Conservation (phyloP, 2,797 vertebrate species). For the Phataginus tetradactyla region DNA sequence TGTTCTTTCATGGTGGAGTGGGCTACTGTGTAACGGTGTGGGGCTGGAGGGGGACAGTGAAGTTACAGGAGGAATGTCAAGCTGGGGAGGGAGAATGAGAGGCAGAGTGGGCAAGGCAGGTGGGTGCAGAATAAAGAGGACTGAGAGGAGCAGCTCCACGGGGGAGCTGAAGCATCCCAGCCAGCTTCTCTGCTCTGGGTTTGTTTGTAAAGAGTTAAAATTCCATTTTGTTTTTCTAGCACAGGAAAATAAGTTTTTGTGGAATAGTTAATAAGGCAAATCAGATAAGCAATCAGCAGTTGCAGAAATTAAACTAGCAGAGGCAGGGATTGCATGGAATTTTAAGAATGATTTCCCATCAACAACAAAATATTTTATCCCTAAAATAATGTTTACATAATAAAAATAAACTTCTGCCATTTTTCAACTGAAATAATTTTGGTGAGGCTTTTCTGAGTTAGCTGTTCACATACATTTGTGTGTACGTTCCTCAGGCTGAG, state of each 20-base stretch:
- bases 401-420: slow-evolving; percentile 38
- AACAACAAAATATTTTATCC: neutral
- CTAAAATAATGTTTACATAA: slow-evolving; percentile 44
- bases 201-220: neutral
- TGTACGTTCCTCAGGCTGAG: neutral
- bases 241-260: neutral
- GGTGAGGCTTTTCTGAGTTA: neutral
- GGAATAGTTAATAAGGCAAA: neutral
- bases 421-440: slow-evolving; percentile 28
- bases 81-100: neutral
- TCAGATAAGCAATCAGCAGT: slow-evolving; percentile 18
- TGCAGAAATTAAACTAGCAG: slow-evolving; percentile 12
- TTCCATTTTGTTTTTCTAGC: neutral
- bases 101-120: neutral
- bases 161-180: too few relatives aligned
- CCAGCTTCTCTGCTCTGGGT: neutral
- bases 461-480: neutral
- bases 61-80: too few relatives aligned
- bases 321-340: neutral
- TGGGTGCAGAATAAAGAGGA: too few relatives aligned
- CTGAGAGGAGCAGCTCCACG: too few relatives aligned
- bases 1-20: neutral
- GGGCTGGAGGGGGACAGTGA: too few relatives aligned
- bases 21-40: neutral
- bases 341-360: slow-evolving; percentile 27